These are phyloP conservation scores for Papilio machaon DNA, from an alignment of 1,140 invertebrate genomes.

Conservation along the genomic window DNA sequence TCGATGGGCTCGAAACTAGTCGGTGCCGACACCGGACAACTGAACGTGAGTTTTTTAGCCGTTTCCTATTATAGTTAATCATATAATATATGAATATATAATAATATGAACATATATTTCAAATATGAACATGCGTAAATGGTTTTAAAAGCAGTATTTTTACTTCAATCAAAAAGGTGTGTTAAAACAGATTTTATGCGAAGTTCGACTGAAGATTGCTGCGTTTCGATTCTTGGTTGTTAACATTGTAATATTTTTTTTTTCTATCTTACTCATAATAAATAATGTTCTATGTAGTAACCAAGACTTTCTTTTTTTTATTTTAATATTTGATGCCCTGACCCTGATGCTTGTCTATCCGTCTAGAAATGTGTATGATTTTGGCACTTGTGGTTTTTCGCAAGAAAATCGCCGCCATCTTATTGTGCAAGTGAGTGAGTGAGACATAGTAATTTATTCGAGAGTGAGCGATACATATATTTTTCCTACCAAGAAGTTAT, in stretches of 20 bases:
- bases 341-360: not conserved
- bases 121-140: not conserved
- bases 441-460: no score
- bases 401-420: no score
- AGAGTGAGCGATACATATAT: no score
- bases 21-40: no score
- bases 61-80: no score
- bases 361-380: no score
- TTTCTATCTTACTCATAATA: constrained; percentile 5
- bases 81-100: no score
- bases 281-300: constrained; percentile 1
- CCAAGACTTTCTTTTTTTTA: not conserved
- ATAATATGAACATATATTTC: not conserved
- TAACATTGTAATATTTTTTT: not conserved
- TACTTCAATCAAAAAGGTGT: not conserved
- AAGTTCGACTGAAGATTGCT: not conserved
- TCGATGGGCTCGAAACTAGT: no score
- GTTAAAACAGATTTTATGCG: not conserved
- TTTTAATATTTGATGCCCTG: not conserved
- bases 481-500: no score
- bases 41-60: no score
- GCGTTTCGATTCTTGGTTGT: constrained; percentile 17
- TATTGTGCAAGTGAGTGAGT: no score
- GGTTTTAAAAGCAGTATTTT: not conserved
- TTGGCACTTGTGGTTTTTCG: no score